Evolutionary conservation across 1,140 invertebrate genomes (phyloP).

Genomic region (Drosophila varians): DNA sequence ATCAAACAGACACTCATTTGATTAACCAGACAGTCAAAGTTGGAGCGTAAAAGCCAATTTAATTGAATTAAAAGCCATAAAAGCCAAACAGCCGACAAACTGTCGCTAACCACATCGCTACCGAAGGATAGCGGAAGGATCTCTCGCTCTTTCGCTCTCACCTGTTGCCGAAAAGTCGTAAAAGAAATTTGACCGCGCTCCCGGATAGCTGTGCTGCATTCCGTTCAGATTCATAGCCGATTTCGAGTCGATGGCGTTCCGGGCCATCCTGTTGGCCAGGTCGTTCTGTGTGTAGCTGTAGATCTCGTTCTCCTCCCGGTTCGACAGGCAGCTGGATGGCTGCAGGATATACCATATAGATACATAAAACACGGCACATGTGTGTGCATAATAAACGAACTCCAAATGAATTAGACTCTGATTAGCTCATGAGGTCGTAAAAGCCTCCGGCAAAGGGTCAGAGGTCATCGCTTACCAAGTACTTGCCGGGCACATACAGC

Average conservation of each 20-base stretch:
- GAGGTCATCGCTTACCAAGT: conserved; percentile 88
- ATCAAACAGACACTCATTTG: conserved; percentile 49
- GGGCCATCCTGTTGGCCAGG: conserved; percentile 81
- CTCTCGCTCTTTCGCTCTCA: conserved; percentile 58
- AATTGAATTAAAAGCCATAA: conserved; percentile 82
- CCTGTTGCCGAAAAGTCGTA: conserved; percentile 83
- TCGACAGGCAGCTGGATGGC: conserved; percentile 95
- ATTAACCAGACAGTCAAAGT: conserved; percentile 28
- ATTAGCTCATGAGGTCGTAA: conserved; percentile 62
- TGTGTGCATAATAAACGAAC: conserved; percentile 72
- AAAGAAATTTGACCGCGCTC: conserved; percentile 81
- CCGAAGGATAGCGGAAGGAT: too few relatives aligned
- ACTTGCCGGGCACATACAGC: conserved; percentile 94
- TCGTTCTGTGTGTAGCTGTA: conserved; percentile 89
- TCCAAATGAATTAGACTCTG: conserved; percentile 72
- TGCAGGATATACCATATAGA: conserved; percentile 83
- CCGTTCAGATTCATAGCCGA: conserved; percentile 81
- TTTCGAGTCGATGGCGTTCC: conserved; percentile 82
- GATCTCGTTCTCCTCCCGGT: conserved; percentile 96
- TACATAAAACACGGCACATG: conserved; percentile 24
- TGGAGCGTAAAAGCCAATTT: conserved; percentile 59
- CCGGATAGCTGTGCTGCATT: conserved; percentile 83
- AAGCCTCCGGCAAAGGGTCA: conserved; percentile 20
- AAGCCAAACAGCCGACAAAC: conserved; percentile 66
- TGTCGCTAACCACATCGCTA: conserved; percentile 41